Evolutionary conservation across 2,888 invertebrate genomes (phyloP).

Genomic region (Ornithoptera alexandrae): DNA sequence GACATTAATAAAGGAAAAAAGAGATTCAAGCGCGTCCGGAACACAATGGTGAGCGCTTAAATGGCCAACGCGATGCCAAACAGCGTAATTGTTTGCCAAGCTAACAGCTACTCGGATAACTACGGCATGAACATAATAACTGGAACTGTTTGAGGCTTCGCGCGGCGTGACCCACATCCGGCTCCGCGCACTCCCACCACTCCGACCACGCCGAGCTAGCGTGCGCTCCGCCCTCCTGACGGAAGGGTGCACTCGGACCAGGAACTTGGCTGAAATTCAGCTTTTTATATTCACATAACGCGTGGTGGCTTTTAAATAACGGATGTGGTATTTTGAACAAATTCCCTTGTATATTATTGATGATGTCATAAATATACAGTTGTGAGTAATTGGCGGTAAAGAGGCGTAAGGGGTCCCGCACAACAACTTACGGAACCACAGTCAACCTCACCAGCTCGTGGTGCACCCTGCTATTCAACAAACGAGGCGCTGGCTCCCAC

Average conservation of each 20-base stretch:
- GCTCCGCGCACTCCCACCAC: neutral
- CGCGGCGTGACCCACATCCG: slow-evolving; percentile 23
- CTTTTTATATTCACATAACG: neutral
- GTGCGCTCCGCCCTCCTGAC: slow-evolving; percentile 14
- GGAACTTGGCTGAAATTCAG: slow-evolving; percentile 18
- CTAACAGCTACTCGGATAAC: slow-evolving; percentile 30
- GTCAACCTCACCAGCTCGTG: too few relatives aligned
- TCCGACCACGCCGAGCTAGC: neutral
- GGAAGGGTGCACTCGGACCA: slow-evolving; percentile 11
- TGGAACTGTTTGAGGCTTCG: slow-evolving; percentile 14
- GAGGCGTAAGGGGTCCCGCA: too few relatives aligned
- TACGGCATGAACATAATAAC: slow-evolving; percentile 27
- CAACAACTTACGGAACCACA: too few relatives aligned
- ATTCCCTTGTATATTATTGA: too few relatives aligned
- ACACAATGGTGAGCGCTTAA: slow-evolving; percentile 6
- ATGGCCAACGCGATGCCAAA: slow-evolving; percentile 19
- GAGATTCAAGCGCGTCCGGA: neutral
- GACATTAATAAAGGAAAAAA: too few relatives aligned
- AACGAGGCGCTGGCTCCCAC: too few relatives aligned
- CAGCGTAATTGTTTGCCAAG: slow-evolving; percentile 25
- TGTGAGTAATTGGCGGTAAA: too few relatives aligned
- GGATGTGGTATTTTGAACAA: too few relatives aligned
- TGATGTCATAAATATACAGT: too few relatives aligned
- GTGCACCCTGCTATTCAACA: too few relatives aligned
- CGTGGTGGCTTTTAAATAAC: too few relatives aligned